phyloP scores from a whole-genome alignment of 2,888 invertebrate genomes.

The Crepidodera aurea region DNA sequence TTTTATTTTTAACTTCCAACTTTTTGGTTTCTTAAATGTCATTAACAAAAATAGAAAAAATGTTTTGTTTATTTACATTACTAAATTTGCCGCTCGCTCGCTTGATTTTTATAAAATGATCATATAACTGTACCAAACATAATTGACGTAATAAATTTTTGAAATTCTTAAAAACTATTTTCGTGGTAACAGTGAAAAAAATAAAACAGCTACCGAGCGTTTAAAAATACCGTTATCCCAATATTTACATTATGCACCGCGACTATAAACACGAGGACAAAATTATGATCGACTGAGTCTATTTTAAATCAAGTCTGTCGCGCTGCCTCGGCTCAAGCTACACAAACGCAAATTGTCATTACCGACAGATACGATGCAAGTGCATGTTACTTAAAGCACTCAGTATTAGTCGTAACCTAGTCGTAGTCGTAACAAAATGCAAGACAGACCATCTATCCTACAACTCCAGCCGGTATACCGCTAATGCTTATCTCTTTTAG shows the following conservation, averaged over 20 bases:
- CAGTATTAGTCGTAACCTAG: neutral
- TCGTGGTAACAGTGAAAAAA: too few relatives aligned
- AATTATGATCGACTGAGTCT: constrained; percentile 42
- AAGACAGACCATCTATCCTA: neutral
- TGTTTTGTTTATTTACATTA: too few relatives aligned
- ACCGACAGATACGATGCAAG: neutral
- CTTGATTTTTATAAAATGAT: too few relatives aligned
- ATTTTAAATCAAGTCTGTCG: constrained; percentile 49
- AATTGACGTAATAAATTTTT: too few relatives aligned
- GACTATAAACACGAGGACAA: neutral
- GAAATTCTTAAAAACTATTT: too few relatives aligned
- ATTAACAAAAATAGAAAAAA: too few relatives aligned
- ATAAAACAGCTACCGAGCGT: too few relatives aligned
- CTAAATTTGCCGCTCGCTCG: too few relatives aligned
- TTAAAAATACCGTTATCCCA: too few relatives aligned
- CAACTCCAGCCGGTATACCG: neutral
- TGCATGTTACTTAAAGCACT: neutral
- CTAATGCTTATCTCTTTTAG: neutral
- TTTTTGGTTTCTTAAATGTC: too few relatives aligned
- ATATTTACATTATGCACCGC: neutral
- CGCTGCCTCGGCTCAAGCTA: constrained; percentile 48
- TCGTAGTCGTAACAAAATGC: neutral
- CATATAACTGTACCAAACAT: too few relatives aligned
- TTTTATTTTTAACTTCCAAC: too few relatives aligned
- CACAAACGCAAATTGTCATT: constrained; percentile 38